A percentile compares a stretch with the other conserved stretches of the same genome.
phyloP scores from a whole-genome alignment of 2,888 invertebrate species.

The Scaptomyza polygonia region DNA sequence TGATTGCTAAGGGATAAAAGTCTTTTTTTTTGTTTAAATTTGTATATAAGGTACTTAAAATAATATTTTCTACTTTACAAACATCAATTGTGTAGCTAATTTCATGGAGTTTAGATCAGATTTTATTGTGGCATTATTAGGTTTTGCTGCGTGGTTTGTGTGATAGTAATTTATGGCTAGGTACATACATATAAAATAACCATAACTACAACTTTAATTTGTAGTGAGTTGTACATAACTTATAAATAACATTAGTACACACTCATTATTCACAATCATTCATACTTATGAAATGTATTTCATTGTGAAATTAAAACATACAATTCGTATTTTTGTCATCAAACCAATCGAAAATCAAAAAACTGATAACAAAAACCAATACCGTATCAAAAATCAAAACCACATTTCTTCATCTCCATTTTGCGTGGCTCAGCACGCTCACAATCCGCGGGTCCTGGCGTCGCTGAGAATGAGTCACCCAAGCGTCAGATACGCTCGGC shows the following conservation, averaged over 20 bases:
- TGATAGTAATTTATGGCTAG: conserved; percentile 16
- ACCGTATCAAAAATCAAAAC: conserved; percentile 43
- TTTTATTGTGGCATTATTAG: not conserved
- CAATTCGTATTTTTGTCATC: conserved; percentile 70
- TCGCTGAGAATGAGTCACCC: conserved; percentile 89
- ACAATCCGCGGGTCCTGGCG: conserved; percentile 89
- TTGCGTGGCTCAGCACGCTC: conserved; percentile 86
- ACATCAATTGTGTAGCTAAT: too few species aligned
- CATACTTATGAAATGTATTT: conserved; percentile 24
- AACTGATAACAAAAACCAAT: conserved; percentile 25
- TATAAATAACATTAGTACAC: conserved; percentile 17
- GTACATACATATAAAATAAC: too few species aligned
- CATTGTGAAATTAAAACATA: conserved; percentile 64
- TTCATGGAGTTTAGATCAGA: not conserved
- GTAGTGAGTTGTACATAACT: conserved; percentile 36
- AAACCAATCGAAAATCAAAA: conserved; percentile 54
- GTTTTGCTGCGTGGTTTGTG: not conserved
- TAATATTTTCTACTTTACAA: too few species aligned
- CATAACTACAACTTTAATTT: conserved; percentile 18
- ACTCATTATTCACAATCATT: conserved; percentile 27
- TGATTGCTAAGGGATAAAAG: too few species aligned
- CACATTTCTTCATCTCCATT: conserved; percentile 50
- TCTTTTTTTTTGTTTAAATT: too few species aligned
- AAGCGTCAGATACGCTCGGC: conserved; percentile 89
- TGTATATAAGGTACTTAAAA: too few species aligned